phyloP scores from a whole-genome alignment of 2,888 invertebrate genomes.

The Crioceris asparagi region DNA sequence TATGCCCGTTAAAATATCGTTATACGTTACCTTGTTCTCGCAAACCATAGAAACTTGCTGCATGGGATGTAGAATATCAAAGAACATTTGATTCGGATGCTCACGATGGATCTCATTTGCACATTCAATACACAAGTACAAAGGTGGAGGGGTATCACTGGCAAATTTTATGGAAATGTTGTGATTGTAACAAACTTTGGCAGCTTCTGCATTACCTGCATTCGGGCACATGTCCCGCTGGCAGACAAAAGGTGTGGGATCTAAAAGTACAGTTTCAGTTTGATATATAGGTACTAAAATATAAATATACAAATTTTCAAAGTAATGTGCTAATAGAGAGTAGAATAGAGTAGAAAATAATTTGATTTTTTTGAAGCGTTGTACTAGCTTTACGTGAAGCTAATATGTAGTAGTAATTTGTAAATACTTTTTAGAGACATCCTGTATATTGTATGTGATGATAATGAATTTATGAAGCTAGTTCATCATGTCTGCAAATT shows the following conservation, averaged over 20 bases:
- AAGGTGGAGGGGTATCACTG: conserved; percentile 81
- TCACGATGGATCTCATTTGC: conserved; percentile 85
- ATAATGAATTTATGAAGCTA: no score
- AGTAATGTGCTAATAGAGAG: no score
- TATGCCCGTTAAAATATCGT: not conserved
- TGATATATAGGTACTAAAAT: not conserved
- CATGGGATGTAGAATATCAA: conserved; percentile 84
- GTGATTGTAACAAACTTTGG: conserved; percentile 91
- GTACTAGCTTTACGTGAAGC: no score
- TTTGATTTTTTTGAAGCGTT: no score
- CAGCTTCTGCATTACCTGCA: conserved; percentile 74
- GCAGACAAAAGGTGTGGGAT: conserved; percentile 71
- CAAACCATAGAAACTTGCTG: conserved; percentile 91
- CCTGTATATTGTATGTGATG: no score
- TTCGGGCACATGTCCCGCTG: conserved; percentile 88
- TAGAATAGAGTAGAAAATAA: no score
- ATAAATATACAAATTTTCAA: not conserved
- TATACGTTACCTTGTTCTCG: conserved; percentile 72
- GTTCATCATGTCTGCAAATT: no score
- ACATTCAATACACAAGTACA: conserved; percentile 93
- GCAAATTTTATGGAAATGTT: conserved; percentile 80
- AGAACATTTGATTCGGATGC: conserved; percentile 74
- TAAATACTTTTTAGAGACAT: no score
- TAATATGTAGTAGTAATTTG: no score
- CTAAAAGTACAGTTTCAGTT: conserved; percentile 35